Conservation (phyloP, 2,888 invertebrate species). For the Lampropteryx suffumata region DNA sequence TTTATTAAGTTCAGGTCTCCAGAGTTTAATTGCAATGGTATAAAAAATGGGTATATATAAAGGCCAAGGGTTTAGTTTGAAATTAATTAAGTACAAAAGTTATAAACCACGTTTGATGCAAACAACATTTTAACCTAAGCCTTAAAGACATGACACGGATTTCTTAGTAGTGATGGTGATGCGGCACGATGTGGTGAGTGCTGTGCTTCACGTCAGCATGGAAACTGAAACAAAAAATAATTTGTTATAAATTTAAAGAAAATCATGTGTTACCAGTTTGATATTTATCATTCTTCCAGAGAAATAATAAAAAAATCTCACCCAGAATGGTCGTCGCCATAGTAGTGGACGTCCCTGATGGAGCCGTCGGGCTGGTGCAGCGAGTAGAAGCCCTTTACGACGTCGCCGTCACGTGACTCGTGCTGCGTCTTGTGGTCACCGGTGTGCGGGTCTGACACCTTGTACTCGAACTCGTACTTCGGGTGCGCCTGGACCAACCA, state of each 20-base stretch:
- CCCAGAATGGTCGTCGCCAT: slow-evolving; percentile 46
- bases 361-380: slow-evolving; percentile 55
- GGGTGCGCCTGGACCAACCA: slow-evolving; percentile 51
- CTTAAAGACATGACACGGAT: neutral
- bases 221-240: slow-evolving; percentile 53
- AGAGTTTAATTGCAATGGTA: too few relatives aligned
- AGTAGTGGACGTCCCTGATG: slow-evolving; percentile 48
- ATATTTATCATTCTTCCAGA: too few relatives aligned
- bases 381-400: slow-evolving; percentile 54
- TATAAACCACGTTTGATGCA: slow-evolving; percentile 16
- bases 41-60: too few relatives aligned
- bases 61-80: too few relatives aligned
- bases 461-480: slow-evolving; percentile 55
- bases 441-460: slow-evolving; percentile 53
- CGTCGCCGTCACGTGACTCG: slow-evolving; percentile 56
- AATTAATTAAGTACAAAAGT: slow-evolving; percentile 10
- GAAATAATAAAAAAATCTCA: slow-evolving; percentile 3
- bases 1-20: too few relatives aligned
- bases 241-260: too few relatives aligned
- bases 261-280: too few relatives aligned
- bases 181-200: slow-evolving; percentile 66
- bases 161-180: slow-evolving; percentile 49
- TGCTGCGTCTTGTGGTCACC: slow-evolving; percentile 56
- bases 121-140: slow-evolving; percentile 26
- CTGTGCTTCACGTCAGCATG: slow-evolving; percentile 70